Conservation (phyloP, 2,888 invertebrate genomes). For the Crematogaster levior region DNA sequence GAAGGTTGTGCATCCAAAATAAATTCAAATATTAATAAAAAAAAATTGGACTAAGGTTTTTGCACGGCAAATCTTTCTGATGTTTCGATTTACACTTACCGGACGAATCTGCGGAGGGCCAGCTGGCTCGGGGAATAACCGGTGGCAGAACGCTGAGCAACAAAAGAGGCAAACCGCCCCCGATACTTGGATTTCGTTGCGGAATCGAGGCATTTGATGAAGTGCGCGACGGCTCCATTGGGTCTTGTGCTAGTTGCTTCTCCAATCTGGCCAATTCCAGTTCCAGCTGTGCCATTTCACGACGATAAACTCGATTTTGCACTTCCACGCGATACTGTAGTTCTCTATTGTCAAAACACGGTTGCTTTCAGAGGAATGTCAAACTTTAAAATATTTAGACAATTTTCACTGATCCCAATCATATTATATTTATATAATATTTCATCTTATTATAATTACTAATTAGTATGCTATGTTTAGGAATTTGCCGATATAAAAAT, state of each 20-base stretch:
- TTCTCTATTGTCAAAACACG: slow-evolving; percentile 85
- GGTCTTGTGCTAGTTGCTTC: slow-evolving; percentile 88
- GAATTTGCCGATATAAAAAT: background rate
- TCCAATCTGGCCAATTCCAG: slow-evolving; percentile 92
- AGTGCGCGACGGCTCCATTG: slow-evolving; percentile 85
- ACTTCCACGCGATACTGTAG: slow-evolving; percentile 95
- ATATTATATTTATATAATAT: too few relatives aligned
- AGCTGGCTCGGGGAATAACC: slow-evolving; percentile 91
- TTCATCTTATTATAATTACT: too few relatives aligned
- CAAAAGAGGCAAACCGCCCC: slow-evolving; percentile 90
- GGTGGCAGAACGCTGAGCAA: slow-evolving; percentile 91
- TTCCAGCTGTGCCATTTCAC: slow-evolving; percentile 93
- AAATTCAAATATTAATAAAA: background rate
- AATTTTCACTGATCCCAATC: too few relatives aligned
- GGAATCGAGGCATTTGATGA: slow-evolving; percentile 87
- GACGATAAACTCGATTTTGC: slow-evolving; percentile 95
- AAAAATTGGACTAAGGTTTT: slow-evolving; percentile 21
- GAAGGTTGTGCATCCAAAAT: background rate
- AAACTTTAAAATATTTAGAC: background rate
- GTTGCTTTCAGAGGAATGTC: background rate
- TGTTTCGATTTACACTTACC: slow-evolving; percentile 73
- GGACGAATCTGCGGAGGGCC: slow-evolving; percentile 90
- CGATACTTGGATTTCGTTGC: slow-evolving; percentile 89
- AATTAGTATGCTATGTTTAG: background rate
- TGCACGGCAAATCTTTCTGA: slow-evolving; percentile 62